Percentiles rank a stretch among this genome's conserved stretches.
These are phyloP conservation scores for Cygnus olor DNA, from an alignment of 2,797 vertebrate genomes.

Conservation along the genomic window DNA sequence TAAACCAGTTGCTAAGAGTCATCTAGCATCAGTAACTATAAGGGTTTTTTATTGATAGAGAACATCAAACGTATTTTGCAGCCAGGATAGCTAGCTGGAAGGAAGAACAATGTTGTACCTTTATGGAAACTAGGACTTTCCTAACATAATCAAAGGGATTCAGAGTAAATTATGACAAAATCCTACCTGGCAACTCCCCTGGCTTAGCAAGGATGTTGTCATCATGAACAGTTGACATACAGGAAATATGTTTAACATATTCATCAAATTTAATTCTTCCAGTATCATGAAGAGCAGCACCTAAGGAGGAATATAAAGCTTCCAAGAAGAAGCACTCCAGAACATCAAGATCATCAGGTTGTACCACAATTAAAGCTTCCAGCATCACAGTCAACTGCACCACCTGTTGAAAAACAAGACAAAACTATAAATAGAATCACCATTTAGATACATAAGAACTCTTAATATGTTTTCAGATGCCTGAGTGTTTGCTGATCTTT, in stretches of 20 bases:
- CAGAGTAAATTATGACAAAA: background rate
- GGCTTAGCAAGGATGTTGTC: slow-evolving; percentile 82
- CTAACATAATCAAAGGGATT: background rate
- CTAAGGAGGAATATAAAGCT: slow-evolving; percentile 92
- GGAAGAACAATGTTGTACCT: background rate
- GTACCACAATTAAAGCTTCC: slow-evolving; percentile 83
- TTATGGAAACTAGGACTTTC: background rate
- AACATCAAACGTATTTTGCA: background rate
- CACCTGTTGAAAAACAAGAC: slow-evolving; percentile 77
- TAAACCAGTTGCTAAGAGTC: background rate
- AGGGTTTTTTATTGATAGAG: background rate
- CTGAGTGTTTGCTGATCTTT: background rate
- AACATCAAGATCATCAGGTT: slow-evolving; percentile 77
- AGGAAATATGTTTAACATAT: slow-evolving; percentile 85
- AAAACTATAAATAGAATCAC: background rate
- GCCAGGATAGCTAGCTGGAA: background rate
- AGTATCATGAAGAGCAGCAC: slow-evolving; percentile 85
- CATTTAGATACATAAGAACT: background rate
- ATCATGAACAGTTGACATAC: slow-evolving; percentile 75
- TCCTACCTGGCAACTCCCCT: slow-evolving; percentile 91
- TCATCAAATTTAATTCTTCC: slow-evolving; percentile 87
- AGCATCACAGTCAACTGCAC: slow-evolving; percentile 89
- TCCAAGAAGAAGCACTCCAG: slow-evolving; percentile 94
- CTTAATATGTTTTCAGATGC: background rate
- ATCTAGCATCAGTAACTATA: background rate